phyloP scores from a whole-genome alignment of 2,797 vertebrate genomes.

The Labeo calbasu region DNA sequence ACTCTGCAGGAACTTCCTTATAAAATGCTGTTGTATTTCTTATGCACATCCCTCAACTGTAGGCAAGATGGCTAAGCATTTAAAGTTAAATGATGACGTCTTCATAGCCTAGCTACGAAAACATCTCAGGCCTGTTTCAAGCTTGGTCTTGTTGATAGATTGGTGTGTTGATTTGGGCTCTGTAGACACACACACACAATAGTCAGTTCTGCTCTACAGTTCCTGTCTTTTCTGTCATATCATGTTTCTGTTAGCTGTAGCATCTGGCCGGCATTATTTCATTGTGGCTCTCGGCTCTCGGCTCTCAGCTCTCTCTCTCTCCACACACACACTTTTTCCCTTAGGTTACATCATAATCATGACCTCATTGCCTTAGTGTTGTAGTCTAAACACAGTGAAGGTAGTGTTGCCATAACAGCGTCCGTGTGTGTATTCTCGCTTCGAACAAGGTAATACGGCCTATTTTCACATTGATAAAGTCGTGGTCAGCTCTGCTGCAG shows the following conservation, averaged over 20 bases:
- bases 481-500: neutral
- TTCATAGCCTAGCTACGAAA: neutral
- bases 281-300: conserved; percentile 51
- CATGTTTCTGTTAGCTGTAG: conserved; percentile 53
- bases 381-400: conserved; percentile 72
- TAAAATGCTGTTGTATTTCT: neutral
- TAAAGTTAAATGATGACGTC: neutral
- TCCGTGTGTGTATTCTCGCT: conserved; percentile 43
- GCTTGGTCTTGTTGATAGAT: conserved; percentile 18
- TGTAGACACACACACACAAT: conserved; percentile 44
- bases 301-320: neutral
- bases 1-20: conserved; percentile 5
- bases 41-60: neutral
- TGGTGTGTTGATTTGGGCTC: conserved; percentile 10
- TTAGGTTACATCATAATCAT: conserved; percentile 77
- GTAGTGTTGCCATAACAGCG: conserved; percentile 79
- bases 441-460: neutral
- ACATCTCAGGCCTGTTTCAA: conserved; percentile 26
- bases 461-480: conserved; percentile 37
- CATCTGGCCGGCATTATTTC: conserved; percentile 67
- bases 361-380: conserved; percentile 71
- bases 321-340: conserved; percentile 50
- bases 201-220: conserved; percentile 24
- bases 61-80: conserved; percentile 7
- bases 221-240: conserved; percentile 53